Base-by-base conservation (phyloP, 2,888 invertebrate genomes). In the Aleiodes alternator region DNA sequence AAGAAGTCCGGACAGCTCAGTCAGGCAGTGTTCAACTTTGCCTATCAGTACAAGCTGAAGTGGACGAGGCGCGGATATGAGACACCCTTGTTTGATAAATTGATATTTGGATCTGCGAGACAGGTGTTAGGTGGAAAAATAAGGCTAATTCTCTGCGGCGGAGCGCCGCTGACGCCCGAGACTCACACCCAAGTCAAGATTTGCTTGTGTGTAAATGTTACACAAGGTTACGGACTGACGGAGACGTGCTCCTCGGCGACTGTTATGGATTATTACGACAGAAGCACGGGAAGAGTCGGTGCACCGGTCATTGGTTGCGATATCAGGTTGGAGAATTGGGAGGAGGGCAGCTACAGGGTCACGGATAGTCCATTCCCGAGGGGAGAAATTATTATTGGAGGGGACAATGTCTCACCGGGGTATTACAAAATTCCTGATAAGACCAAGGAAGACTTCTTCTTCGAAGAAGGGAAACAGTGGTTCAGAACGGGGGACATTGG, bases 401-500 rank as follows among this genome's bases (percentile, higher is more conserved):
- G 99, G 12, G 96, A 95, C 53, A 96, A 96, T 87, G 96, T 99
- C 69, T 96, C 97, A 14, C 92, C 94, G 78, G 99, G 99, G 59
- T 99, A 99, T 90, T 98, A 96, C 91, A 97, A 97, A 90, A 93
- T 96, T 84, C 93, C 95, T 0, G 94, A 94, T 76, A 97, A 97
- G 90, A 96, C 97, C 4, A 93, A 93, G 78, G 97, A 97, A 86
- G 98, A 98, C 86, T 98, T 98, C 91, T 94, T 95, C 84, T 93
- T 94, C 78, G 92, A 92, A 79, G 94, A 94, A 84, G 97, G 96
- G 0, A 92, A 92, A 78, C 92, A 95, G 81, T 99, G 98, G 97
- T 99, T 99, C 92, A 94, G 94, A 84, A 97, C 98, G 14, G 99
- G 99, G 0, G 99, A 99, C 90, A 96, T 99, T 90, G 98, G 96